Conservation (phyloP, 2,888 invertebrate species). For the Noctuana brunneofusca region DNA sequence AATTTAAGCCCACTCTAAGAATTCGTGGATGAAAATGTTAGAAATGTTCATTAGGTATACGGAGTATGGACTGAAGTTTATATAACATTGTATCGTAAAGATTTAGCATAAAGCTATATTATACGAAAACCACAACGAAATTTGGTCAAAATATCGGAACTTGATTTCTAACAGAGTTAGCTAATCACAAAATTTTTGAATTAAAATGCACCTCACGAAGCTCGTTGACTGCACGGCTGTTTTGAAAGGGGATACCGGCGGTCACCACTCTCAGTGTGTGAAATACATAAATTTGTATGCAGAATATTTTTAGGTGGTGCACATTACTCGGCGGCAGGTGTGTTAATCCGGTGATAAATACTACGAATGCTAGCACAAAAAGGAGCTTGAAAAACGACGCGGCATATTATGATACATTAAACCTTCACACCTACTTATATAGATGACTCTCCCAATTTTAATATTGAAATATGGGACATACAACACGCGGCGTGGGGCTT, state of each 20-base stretch:
- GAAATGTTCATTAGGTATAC: no score
- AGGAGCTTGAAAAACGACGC: conserved; percentile 2
- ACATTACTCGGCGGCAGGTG: conserved; percentile 26
- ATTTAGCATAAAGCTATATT: background rate
- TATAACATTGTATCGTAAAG: background rate
- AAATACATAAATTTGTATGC: conserved; percentile 56
- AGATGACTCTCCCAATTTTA: background rate
- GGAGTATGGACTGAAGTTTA: no score
- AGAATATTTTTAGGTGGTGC: conserved; percentile 39
- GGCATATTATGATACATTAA: conserved; percentile 3
- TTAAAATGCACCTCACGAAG: conserved; percentile 55
- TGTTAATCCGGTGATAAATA: conserved; percentile 21
- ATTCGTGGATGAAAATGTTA: no score
- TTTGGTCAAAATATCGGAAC: conserved; percentile 10
- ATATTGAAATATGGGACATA: conserved; percentile 5
- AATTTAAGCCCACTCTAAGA: no score
- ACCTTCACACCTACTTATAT: background rate
- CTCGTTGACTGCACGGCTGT: conserved; percentile 37
- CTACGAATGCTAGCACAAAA: conserved; percentile 12
- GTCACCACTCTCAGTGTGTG: conserved; percentile 43
- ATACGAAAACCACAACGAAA: background rate
- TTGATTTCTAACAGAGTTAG: conserved; percentile 55
- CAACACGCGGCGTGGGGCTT: no score
- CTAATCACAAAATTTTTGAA: conserved; percentile 48
- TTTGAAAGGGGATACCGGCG: conserved; percentile 47